phyloP scores from a whole-genome alignment of 2,113 vertebrate genomes.

The Riparia riparia region DNA sequence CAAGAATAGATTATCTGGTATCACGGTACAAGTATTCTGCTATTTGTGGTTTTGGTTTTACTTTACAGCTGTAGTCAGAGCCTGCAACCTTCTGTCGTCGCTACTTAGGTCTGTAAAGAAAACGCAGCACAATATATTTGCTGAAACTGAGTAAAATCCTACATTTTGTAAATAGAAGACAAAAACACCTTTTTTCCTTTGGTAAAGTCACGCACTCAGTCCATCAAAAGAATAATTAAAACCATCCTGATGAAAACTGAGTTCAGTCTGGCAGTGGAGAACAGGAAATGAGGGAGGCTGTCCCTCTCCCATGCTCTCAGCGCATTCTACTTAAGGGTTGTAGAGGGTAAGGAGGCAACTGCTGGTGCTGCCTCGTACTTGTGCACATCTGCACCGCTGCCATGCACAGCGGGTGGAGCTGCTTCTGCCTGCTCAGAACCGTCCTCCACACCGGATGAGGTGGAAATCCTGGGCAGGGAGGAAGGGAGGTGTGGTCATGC shows the following conservation, averaged over 20 bases:
- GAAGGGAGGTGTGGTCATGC: neutral
- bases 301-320: accelerated
- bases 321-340: neutral
- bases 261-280: neutral
- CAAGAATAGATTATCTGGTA: neutral
- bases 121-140: neutral
- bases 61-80: neutral
- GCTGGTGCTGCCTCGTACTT: accelerated
- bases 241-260: neutral
- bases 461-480: neutral
- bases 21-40: neutral
- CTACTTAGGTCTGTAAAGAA: neutral
- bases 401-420: accelerated
- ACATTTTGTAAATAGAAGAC: neutral
- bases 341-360: neutral
- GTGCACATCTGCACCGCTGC: neutral
- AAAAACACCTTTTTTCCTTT: neutral
- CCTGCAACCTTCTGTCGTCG: neutral
- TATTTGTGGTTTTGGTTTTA: neutral
- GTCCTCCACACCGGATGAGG: accelerated
- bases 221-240: neutral
- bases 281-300: neutral
- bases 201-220: neutral
- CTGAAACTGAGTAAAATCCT: neutral
- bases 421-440: accelerated